Conservation (phyloP, 2,888 invertebrate genomes). For the Andricus quercusramuli region DNA sequence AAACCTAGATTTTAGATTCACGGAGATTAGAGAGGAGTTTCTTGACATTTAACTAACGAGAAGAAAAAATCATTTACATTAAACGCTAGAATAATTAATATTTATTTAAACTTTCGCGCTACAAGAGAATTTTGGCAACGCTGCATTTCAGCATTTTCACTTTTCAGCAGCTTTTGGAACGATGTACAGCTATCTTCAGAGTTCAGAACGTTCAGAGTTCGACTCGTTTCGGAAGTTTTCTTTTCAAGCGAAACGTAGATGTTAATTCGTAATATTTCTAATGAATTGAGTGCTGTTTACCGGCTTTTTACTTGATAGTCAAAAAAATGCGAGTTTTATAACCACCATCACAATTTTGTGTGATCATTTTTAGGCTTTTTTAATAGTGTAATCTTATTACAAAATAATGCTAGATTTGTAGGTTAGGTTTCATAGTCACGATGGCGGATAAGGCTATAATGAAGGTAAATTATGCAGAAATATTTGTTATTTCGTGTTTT, state of each 20-base stretch:
- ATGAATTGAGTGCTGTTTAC: not conserved
- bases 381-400: not conserved
- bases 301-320: not conserved
- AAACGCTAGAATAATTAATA: not conserved
- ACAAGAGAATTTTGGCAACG: not conserved
- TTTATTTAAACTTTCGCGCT: not conserved
- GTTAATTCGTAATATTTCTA: not conserved
- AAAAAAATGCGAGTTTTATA: not conserved
- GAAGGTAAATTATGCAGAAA: conserved; percentile 65
- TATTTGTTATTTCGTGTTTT: conserved; percentile 21
- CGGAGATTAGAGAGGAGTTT: too few species aligned
- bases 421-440: conserved; percentile 46
- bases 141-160: too few species aligned
- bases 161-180: not conserved
- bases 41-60: too few species aligned
- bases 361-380: not conserved
- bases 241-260: not conserved
- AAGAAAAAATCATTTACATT: too few species aligned
- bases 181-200: not conserved
- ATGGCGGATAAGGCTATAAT: conserved; percentile 76
- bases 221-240: not conserved
- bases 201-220: not conserved
- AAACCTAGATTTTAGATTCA: too few species aligned
- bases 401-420: conserved; percentile 43
- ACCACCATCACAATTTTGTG: not conserved